Evolutionary conservation across 2,888 invertebrate species (phyloP).

Genomic region (Molorchus minor): DNA sequence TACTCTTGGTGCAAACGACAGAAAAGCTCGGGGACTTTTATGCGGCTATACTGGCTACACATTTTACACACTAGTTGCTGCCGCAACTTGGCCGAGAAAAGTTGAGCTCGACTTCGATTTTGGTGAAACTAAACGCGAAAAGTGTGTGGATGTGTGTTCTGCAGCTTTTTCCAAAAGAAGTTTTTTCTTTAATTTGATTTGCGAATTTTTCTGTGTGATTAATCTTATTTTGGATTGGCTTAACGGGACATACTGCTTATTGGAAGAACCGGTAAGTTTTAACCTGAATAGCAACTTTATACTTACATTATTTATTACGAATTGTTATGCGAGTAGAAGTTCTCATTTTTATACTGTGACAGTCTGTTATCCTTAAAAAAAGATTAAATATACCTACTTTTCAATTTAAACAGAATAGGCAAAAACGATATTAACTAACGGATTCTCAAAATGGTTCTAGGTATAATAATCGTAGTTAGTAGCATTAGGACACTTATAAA

Average conservation of each 20-base stretch:
- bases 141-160: slow-evolving; percentile 2
- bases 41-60: slow-evolving; percentile 40
- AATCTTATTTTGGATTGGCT: slow-evolving; percentile 10
- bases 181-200: neutral
- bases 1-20: slow-evolving; percentile 39
- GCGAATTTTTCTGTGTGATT: neutral
- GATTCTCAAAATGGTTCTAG: no score
- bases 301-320: slow-evolving; percentile 22
- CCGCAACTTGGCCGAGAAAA: slow-evolving; percentile 45
- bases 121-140: slow-evolving; percentile 11
- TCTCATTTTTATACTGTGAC: no score
- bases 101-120: slow-evolving; percentile 9
- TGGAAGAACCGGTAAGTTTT: slow-evolving; percentile 3
- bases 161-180: slow-evolving; percentile 2
- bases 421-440: no score
- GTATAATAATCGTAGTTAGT: no score
- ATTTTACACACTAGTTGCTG: slow-evolving; percentile 55
- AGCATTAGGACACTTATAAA: no score
- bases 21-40: slow-evolving; percentile 31
- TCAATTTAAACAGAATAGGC: no score
- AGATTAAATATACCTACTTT: no score
- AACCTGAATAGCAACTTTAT: slow-evolving; percentile 11
- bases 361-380: no score
- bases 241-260: neutral
- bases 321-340: neutral